Evolutionary conservation across 2,888 invertebrate genomes (phyloP).

Genomic region (Morpho deidamia): DNA sequence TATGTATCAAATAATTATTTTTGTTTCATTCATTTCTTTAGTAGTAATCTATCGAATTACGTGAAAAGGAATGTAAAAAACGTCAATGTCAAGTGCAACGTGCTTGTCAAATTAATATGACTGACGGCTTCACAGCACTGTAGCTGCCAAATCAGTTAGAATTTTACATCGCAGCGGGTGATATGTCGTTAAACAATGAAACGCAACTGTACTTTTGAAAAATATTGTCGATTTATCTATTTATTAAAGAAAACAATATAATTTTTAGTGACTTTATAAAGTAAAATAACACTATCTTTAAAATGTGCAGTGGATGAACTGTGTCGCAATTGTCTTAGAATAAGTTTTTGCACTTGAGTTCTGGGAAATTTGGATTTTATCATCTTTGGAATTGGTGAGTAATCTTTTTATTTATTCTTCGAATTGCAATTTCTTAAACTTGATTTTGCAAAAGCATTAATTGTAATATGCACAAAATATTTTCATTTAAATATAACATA

Average conservation of each 20-base stretch:
- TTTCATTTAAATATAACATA: too few species aligned
- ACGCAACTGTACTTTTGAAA: conserved; percentile 13
- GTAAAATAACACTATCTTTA: conserved; percentile 10
- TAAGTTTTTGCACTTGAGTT: conserved; percentile 50
- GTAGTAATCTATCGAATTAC: neutral
- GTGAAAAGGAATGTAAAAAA: neutral
- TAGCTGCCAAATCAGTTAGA: conserved; percentile 17
- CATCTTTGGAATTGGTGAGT: conserved; percentile 61
- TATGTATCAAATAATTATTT: neutral
- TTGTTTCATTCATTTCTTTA: too few species aligned
- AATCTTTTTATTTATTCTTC: conserved; percentile 30
- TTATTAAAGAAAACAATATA: conserved; percentile 6
- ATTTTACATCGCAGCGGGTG: conserved; percentile 14
- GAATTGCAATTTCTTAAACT: too few species aligned
- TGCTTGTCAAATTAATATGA: conserved; percentile 2
- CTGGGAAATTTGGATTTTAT: conserved; percentile 68
- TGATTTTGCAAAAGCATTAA: too few species aligned
- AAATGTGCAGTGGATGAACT: conserved; percentile 49
- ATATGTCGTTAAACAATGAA: conserved; percentile 8
- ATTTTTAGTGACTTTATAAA: conserved; percentile 2
- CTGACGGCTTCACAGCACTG: conserved; percentile 2
- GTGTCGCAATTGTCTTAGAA: conserved; percentile 36
- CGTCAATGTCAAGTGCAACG: conserved; percentile 11
- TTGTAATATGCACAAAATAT: too few species aligned
- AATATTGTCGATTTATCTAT: conserved; percentile 15